Conservation (phyloP, 2,797 vertebrate genomes). For the Takifugu ocellatus region DNA sequence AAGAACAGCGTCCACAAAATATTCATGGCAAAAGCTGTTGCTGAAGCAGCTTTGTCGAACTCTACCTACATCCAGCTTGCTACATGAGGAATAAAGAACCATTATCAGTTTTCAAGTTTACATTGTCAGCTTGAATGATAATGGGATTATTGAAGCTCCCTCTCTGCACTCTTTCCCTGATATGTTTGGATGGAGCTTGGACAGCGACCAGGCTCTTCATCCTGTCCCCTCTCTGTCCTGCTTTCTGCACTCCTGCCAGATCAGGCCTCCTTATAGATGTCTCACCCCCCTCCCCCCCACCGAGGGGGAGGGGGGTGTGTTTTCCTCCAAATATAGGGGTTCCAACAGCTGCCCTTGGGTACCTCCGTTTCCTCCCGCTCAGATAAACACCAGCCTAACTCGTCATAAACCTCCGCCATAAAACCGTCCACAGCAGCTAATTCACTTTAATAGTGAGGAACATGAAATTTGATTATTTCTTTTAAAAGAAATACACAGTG, state of each 20-base stretch:
- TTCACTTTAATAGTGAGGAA: no score
- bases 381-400: conserved; percentile 17
- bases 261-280: conserved; percentile 57
- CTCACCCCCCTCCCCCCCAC: conserved; percentile 49
- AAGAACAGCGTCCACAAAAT: no score
- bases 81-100: conserved; percentile 26
- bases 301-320: no score
- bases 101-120: conserved; percentile 37
- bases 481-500: conserved; percentile 30
- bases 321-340: conserved; percentile 39
- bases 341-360: conserved; percentile 44
- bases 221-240: conserved; percentile 4
- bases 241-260: conserved; percentile 20
- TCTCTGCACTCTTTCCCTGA: conserved; percentile 24
- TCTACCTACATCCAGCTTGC: conserved; percentile 25
- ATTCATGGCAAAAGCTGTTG: no score
- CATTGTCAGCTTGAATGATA: conserved; percentile 15
- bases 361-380: conserved; percentile 14
- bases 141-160: conserved; percentile 33
- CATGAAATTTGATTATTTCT: neutral
- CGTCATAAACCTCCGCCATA: conserved; percentile 28
- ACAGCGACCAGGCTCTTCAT: conserved; percentile 21
- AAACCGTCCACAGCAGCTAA: conserved; percentile 36
- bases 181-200: conserved; percentile 24
- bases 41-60: neutral